Evolutionary conservation across 92 coral and sea anemone genomes (phyloP), one percentile per base, ranked within the genome.

Genomic region (Epizoanthus illoricatus): DNA sequence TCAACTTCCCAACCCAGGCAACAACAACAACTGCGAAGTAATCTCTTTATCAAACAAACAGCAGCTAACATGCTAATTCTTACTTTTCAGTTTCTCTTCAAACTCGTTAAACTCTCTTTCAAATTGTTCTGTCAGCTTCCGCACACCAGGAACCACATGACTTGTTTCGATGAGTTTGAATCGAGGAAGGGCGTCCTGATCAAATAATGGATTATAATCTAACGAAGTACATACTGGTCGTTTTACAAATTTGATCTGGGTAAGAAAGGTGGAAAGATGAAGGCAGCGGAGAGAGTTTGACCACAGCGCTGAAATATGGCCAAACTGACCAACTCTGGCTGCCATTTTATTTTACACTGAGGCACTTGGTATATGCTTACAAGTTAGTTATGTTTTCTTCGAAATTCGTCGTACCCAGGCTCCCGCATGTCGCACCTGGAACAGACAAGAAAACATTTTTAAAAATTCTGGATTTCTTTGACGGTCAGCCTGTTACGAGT

Each of bases 121-220:
- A 69, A 88, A 93, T 7, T 86, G 85, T 15, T 75, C n/a, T 2
- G 89, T 73, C n/a, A 93, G 71, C 16, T 72, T 60, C 40, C 81
- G 80, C 4, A 90, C 69, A 12, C 89, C 97, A 10, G 91, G 92
- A 3, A 41, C 91, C 24, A 93, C 92, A 66, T 93, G 92, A 28
- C 66, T 21, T 4, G 94, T 52, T 56, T 69, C 71, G 58, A 93
- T 67, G 64, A 84, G 84, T 36, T 79, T 65, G 74, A 93, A 93
- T 69, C 87, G 89, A n/a, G 97, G 97, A 42, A 93, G 78, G 56
- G 54, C 57, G 47, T 88, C 87, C 66, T 93, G 97, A 33, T 73
- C 86, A 47, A 93, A 76, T 54, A 90, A 68, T 7, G 97, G 97
- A 87, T 93, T 93, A 65, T 85, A 88, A 67, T 93, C 92, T 66